These are phyloP conservation scores for Oncorhynchus keta DNA, from an alignment of 2,113 vertebrate genomes.

Conservation along the genomic window DNA sequence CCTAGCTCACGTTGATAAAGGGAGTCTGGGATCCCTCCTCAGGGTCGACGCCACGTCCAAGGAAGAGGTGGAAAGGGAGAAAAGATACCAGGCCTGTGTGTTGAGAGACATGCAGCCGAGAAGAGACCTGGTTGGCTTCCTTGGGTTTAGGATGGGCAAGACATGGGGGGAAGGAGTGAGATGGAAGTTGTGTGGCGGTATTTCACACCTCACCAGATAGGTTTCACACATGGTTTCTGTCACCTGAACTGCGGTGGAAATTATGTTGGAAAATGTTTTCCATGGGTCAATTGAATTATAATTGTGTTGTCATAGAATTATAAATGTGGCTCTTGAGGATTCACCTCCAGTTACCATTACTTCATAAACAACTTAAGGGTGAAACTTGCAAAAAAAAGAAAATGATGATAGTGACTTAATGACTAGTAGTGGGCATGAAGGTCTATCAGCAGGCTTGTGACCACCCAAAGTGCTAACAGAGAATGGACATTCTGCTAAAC, in stretches of 20 bases:
- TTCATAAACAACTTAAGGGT: not conserved
- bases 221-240: slow-evolving; percentile 49
- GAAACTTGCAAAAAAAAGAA: not conserved
- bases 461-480: slow-evolving; percentile 35
- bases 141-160: not conserved
- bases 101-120: slow-evolving; percentile 2
- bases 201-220: slow-evolving; percentile 44
- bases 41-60: slow-evolving; percentile 21
- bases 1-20: slow-evolving; percentile 47
- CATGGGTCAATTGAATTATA: not conserved
- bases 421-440: not conserved
- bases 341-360: not conserved
- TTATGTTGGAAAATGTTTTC: not conserved
- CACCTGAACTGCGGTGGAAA: slow-evolving; percentile 23
- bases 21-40: slow-evolving; percentile 53
- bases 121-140: not conserved
- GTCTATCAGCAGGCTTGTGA: not conserved
- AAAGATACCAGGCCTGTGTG: not conserved
- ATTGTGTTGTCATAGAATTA: not conserved
- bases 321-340: not conserved
- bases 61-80: slow-evolving; percentile 5
- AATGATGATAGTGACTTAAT: not conserved
- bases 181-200: slow-evolving; percentile 14
- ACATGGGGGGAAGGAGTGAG: not conserved
- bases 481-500: slow-evolving; percentile 32